Base-by-base conservation (phyloP, 1,140 invertebrate genomes). In the Drosophila athabasca region DNA sequence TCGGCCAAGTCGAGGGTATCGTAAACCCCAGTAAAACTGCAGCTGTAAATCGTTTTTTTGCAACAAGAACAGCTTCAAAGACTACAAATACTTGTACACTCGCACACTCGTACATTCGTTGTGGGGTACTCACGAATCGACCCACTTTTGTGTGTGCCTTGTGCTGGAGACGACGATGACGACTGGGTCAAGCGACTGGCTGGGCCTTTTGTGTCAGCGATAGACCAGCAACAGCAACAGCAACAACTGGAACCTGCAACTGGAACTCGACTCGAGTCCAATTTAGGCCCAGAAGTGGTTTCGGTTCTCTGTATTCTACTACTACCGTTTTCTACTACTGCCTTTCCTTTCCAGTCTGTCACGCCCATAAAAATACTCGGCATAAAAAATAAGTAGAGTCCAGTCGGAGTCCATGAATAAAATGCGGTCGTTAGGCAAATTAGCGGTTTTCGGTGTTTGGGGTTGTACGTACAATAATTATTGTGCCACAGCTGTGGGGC, bases 181-280 rank as follows among this genome's bases (percentile, higher is more conserved):
- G 45, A 50, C 77, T 84, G 81, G 81, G 81, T 84, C 81, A 84
- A 84, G 81, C 76, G 85, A 84, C 85, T 39, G 11, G 11, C 11
- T 13, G 35, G 35, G 85, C 82, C 81, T 85, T 85, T 87, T 87
- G 35, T 84, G 81, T 84, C 81, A 84, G 81, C 81, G 76, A 73
- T 76, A 84, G 80, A 85, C 0, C 24, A 5, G 24, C 24, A 26
- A 80, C 79, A 80, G 67, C 74, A 26, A 80, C 79, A 80, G 67
- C 74, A 35, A 39, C 35, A 39, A 26, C 24, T 24, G 24, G 24
- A 5, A 39, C 35, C 24, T 24, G 24, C 4, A 5, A 39, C 35
- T 35, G 9, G 31, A 35, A 65, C 1, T 39, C 15, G 50, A 24
- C 13, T n/a, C 41, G 55, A 79, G 80, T 69, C 67, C 81, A 84